Evolutionary conservation across 2,113 vertebrate genomes (phyloP).

Genomic region (Bolborhynchus lineola): DNA sequence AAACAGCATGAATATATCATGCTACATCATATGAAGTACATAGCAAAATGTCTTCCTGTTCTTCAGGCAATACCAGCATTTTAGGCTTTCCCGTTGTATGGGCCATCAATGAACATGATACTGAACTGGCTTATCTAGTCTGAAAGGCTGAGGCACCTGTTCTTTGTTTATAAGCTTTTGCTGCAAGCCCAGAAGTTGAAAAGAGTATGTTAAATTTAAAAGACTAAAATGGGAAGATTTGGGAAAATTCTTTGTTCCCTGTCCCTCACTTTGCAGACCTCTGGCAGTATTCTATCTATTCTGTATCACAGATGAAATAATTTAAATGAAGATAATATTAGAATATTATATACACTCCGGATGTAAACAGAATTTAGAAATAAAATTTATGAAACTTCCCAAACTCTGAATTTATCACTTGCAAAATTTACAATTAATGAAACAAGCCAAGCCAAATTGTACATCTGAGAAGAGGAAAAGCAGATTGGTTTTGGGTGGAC

Average conservation of each 20-base stretch:
- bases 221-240: background rate
- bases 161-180: background rate
- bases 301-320: background rate
- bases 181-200: background rate
- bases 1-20: background rate
- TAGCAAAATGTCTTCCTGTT: background rate
- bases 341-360: background rate
- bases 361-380: background rate
- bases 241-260: background rate
- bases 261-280: background rate
- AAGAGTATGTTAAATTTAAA: background rate
- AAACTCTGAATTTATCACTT: background rate
- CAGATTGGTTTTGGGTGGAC: background rate
- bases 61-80: background rate
- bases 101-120: background rate
- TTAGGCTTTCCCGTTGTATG: background rate
- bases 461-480: background rate
- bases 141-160: background rate
- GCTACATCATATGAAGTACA: rapidly evolving
- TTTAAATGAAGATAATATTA: background rate
- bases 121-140: background rate
- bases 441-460: background rate
- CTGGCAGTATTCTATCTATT: background rate
- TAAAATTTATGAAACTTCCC: background rate
- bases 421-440: background rate